Evolutionary conservation across 2,888 invertebrate species (phyloP).

Genomic region (Atethmia centrago): DNA sequence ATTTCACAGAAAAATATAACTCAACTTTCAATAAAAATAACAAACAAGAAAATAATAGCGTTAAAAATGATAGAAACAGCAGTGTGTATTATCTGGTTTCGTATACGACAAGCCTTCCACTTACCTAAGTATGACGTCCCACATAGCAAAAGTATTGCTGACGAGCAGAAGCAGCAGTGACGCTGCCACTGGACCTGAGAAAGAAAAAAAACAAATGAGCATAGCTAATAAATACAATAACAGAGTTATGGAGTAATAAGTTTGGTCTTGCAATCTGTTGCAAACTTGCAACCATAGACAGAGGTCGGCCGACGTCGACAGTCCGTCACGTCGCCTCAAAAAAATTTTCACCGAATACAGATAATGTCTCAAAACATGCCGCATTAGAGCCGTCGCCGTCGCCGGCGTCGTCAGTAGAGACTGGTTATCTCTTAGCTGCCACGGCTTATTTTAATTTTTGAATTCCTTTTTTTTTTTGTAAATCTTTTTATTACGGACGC

Average conservation of each 20-base stretch:
- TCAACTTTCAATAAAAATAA: neutral
- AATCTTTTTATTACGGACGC: too few species aligned
- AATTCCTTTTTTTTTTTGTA: too few species aligned
- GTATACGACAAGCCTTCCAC: neutral
- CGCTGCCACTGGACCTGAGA: conserved; percentile 77
- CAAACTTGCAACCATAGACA: too few species aligned
- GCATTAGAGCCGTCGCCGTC: too few species aligned
- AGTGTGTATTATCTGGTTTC: neutral
- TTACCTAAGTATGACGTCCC: conserved; percentile 66
- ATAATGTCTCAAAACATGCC: too few species aligned
- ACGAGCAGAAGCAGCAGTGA: conserved; percentile 76
- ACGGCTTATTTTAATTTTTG: too few species aligned
- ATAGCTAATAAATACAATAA: neutral
- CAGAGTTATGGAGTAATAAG: neutral
- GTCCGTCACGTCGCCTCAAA: neutral
- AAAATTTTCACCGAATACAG: neutral
- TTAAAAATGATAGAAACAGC: neutral
- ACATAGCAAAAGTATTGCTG: conserved; percentile 70
- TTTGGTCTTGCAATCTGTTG: neutral
- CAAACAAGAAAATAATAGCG: too few species aligned
- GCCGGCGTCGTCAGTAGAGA: too few species aligned
- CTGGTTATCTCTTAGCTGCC: too few species aligned
- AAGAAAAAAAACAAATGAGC: conserved; percentile 64
- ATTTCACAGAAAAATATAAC: neutral
- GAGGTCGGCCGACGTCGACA: neutral